phyloP scores from a whole-genome alignment of 2,888 invertebrate genomes.

The Lycophotia porphyrea region DNA sequence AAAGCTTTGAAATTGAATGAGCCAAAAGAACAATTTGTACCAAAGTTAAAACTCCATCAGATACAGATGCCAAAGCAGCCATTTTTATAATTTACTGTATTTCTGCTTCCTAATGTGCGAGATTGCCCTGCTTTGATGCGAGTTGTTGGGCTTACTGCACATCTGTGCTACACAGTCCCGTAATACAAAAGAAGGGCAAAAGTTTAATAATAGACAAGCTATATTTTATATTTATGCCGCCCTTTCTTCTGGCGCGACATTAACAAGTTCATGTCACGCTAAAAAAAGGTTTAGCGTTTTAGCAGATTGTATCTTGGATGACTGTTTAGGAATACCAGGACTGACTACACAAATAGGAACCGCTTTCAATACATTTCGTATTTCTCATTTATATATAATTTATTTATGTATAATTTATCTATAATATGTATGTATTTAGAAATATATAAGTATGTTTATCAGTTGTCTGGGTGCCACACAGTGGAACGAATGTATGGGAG shows the following conservation, averaged over 20 bases:
- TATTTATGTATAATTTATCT: too few relatives aligned
- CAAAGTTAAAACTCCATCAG: background rate
- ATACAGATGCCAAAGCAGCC: slow-evolving; percentile 10
- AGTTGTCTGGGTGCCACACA: too few relatives aligned
- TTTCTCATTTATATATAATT: too few relatives aligned
- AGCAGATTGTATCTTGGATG: background rate
- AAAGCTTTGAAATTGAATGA: slow-evolving; percentile 10
- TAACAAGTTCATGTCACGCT: background rate
- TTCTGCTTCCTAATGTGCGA: slow-evolving; percentile 21
- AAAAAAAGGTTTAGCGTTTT: background rate
- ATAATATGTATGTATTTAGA: too few relatives aligned
- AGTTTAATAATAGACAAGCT: slow-evolving; percentile 14
- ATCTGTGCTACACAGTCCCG: slow-evolving; percentile 26
- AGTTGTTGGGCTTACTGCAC: slow-evolving; percentile 39
- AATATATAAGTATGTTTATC: too few relatives aligned
- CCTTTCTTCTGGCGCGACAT: background rate
- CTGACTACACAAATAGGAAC: background rate
- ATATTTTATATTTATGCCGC: slow-evolving; percentile 6
- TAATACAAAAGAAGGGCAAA: slow-evolving; percentile 12
- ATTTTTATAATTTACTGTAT: slow-evolving; percentile 38
- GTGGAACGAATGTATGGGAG: too few relatives aligned
- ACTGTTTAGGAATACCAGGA: background rate
- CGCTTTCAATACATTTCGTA: background rate
- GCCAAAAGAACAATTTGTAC: background rate
- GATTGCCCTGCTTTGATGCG: slow-evolving; percentile 34